Evolutionary conservation across 2,888 invertebrate genomes (phyloP).

Genomic region (Lithophane semibrunnea): DNA sequence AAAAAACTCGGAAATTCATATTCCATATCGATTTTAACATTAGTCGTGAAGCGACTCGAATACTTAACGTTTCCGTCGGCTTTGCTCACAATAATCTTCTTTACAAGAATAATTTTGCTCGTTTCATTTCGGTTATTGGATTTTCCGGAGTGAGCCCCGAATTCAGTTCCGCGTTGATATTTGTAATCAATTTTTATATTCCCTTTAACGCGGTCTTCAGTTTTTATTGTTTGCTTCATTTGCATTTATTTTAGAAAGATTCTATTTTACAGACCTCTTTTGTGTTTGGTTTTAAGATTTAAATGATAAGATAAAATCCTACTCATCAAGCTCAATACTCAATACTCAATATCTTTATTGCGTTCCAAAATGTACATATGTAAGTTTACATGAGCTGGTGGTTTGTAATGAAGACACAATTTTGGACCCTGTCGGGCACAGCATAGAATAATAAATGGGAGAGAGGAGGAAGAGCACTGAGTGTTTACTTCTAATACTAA

Average conservation of each 20-base stretch:
- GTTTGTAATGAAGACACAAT: too few species aligned
- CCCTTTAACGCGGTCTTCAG: conserved; percentile 73
- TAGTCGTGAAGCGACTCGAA: conserved; percentile 55
- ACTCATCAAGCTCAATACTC: too few species aligned
- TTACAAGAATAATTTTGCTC: conserved; percentile 81
- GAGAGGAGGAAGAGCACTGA: too few species aligned
- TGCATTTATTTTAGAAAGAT: conserved; percentile 67
- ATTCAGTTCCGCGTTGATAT: conserved; percentile 78
- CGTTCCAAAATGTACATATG: too few species aligned
- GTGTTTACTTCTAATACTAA: too few species aligned
- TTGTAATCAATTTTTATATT: conserved; percentile 85
- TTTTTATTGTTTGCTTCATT: conserved; percentile 77
- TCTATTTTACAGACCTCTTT: conserved; percentile 38
- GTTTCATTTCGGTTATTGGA: conserved; percentile 84
- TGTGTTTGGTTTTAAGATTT: conserved; percentile 38
- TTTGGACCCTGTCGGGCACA: too few species aligned
- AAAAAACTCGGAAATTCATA: conserved; percentile 31
- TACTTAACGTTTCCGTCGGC: conserved; percentile 70
- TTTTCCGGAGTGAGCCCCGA: conserved; percentile 72
- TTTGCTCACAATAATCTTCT: conserved; percentile 79
- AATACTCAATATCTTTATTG: too few species aligned
- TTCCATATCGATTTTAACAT: conserved; percentile 63
- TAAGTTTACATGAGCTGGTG: too few species aligned
- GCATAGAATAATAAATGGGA: too few species aligned
- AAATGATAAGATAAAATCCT: conserved; percentile 10